Percentiles rank a stretch among this genome's conserved stretches.
phyloP scores from a whole-genome alignment of 2,888 invertebrate species.

The Tromatobia lineatoria region DNA sequence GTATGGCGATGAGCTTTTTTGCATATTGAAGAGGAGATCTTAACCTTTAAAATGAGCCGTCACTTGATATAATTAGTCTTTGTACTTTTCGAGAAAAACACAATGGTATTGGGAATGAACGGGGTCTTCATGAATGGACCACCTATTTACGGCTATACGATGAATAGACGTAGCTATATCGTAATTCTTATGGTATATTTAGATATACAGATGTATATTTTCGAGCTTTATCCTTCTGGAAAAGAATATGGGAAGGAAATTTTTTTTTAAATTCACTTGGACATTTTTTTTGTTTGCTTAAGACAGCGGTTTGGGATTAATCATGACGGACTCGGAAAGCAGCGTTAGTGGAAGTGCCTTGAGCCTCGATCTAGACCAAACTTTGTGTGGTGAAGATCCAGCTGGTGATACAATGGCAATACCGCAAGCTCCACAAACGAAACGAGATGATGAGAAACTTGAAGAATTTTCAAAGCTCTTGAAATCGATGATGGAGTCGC shows the following conservation, averaged over 20 bases:
- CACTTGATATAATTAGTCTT: too few relatives aligned
- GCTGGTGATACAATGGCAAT: slow-evolving; percentile 56
- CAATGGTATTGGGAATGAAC: too few relatives aligned
- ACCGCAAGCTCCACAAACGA: slow-evolving; percentile 68
- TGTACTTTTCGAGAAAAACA: too few relatives aligned
- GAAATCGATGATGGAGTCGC: slow-evolving; percentile 81
- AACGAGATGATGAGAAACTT: slow-evolving; percentile 78
- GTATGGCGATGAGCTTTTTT: too few relatives aligned
- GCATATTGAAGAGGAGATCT: too few relatives aligned
- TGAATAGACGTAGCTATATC: too few relatives aligned
- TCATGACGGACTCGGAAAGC: slow-evolving; percentile 79
- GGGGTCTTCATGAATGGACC: too few relatives aligned
- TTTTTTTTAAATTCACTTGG: not conserved
- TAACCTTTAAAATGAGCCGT: too few relatives aligned
- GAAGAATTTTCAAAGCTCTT: slow-evolving; percentile 82
- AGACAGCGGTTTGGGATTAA: slow-evolving; percentile 31
- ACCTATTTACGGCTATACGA: too few relatives aligned
- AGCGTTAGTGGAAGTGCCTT: slow-evolving; percentile 72
- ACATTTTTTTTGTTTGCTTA: not conserved
- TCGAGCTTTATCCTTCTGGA: not conserved
- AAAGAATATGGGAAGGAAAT: not conserved
- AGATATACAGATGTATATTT: not conserved
- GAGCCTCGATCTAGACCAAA: slow-evolving; percentile 68
- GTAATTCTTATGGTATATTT: too few relatives aligned
- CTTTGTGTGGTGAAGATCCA: slow-evolving; percentile 58